These are phyloP conservation scores for Ceramica pisi DNA, from an alignment of 2,888 invertebrate genomes.

Conservation along the genomic window DNA sequence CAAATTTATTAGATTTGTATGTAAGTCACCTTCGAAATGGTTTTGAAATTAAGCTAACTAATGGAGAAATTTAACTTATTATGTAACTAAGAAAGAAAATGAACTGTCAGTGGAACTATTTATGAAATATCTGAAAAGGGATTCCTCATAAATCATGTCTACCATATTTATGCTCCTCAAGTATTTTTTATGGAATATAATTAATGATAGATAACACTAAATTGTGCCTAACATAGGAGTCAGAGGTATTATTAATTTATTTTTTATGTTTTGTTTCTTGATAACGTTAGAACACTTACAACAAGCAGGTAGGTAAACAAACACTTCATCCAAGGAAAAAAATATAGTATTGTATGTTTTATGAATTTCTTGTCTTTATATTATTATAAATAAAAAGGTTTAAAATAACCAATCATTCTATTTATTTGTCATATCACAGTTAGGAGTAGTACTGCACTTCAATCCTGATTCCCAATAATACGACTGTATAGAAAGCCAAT, in stretches of 20 bases:
- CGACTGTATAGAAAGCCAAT: no score
- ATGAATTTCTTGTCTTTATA: neutral
- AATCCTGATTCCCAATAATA: neutral
- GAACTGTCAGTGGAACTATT: no score
- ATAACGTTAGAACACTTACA: neutral
- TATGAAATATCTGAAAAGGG: neutral
- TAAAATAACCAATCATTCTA: neutral
- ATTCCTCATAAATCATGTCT: neutral
- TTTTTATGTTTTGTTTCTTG: neutral
- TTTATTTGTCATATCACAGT: neutral
- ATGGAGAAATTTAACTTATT: conserved; percentile 5
- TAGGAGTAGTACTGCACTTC: neutral
- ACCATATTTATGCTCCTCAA: no score
- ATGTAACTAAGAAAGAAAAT: neutral
- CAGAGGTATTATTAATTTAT: neutral
- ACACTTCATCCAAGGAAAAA: neutral
- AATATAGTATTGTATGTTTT: neutral
- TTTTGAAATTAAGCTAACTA: conserved; percentile 13
- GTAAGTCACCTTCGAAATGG: conserved; percentile 67
- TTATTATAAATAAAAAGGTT: neutral
- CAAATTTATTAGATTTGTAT: conserved; percentile 78
- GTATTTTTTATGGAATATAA: neutral
- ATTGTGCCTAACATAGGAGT: neutral
- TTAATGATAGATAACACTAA: neutral
- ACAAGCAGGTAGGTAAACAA: neutral